Evolutionary conservation across 2,888 invertebrate species (phyloP), one percentile per base, ranked within the genome.

Genomic region (Eurytoma adleriae): DNA sequence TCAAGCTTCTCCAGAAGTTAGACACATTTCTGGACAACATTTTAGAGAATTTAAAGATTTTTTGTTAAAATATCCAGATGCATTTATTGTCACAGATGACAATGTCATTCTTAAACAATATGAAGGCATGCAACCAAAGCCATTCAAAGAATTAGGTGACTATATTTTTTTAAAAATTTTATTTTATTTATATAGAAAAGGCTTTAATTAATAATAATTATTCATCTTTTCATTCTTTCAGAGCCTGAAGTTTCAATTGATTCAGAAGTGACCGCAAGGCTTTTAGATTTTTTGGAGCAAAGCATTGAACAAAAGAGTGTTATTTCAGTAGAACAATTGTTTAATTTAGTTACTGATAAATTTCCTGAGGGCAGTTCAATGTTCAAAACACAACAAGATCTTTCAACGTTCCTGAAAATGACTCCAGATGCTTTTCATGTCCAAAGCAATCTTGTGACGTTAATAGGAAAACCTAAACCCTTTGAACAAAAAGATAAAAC

Each of bases 361-460:
- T 96, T 95, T 86, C 94, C 95, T 7, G 94, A 95, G 88, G 95
- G 96, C 95, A 93, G 95, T 86, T 95, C 95, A 87, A 95, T 98
- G 92, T 98, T 98, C 87, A 97, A 97, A 89, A 97, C 96, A 3
- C 95, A 97, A 0, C 95, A 95, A 78, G 98, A 98, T 91, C 92
- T 98, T 84, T 95, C 95, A 70, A 97, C 97, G 68, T 98, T 98
- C 90, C 92, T 98, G 74, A 96, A 97, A 90, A 94, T 98, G 92
- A 97, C 98, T 90, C 96, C 97, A n/a, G 96, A 98, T 90, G 95
- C 96, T 86, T 98, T 98, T 91, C 96, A 97, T 90, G 97, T 98
- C 82, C 97, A 98, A 90, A 94, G 97, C 74, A 98, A 98, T 92
- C 93, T 97, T 91, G 97, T 97, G 86, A 96, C 96, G 78, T 91